Conservation (phyloP, 2,113 vertebrate genomes). For the Tetrax tetrax region DNA sequence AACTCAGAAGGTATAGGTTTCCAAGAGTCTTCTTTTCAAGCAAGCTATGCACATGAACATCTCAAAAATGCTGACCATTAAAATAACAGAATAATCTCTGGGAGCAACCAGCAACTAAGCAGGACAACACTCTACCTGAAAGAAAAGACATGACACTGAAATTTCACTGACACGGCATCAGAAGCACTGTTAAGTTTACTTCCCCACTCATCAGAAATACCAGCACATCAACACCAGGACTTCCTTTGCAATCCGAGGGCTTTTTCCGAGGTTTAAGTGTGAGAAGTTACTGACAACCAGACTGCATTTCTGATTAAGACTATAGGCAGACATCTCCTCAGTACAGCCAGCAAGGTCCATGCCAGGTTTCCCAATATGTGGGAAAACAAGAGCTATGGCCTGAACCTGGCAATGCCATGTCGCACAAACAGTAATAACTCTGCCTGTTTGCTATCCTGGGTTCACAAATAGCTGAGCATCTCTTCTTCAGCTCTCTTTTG, state of each 20-base stretch:
- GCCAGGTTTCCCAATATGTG: background rate
- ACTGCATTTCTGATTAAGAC: background rate
- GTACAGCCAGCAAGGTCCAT: accelerated
- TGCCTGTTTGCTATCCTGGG: background rate
- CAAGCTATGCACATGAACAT: background rate
- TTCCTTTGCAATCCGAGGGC: background rate
- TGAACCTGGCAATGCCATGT: background rate
- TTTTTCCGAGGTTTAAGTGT: background rate
- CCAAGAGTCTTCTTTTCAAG: background rate
- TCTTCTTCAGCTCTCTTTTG: background rate
- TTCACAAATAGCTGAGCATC: background rate
- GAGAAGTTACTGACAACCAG: background rate
- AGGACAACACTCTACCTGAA: background rate
- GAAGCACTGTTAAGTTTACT: background rate
- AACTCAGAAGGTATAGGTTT: background rate
- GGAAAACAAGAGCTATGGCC: background rate
- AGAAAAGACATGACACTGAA: background rate
- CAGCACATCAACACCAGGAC: background rate
- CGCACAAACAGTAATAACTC: background rate
- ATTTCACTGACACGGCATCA: background rate
- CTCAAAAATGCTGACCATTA: background rate
- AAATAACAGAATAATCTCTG: background rate
- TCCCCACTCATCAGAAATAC: background rate
- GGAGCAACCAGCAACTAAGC: background rate
- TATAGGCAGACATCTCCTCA: background rate